Evolutionary conservation across 2,797 vertebrate species (phyloP), one percentile per base, ranked within the genome.

Genomic region (Melanogrammus aeglefinus): DNA sequence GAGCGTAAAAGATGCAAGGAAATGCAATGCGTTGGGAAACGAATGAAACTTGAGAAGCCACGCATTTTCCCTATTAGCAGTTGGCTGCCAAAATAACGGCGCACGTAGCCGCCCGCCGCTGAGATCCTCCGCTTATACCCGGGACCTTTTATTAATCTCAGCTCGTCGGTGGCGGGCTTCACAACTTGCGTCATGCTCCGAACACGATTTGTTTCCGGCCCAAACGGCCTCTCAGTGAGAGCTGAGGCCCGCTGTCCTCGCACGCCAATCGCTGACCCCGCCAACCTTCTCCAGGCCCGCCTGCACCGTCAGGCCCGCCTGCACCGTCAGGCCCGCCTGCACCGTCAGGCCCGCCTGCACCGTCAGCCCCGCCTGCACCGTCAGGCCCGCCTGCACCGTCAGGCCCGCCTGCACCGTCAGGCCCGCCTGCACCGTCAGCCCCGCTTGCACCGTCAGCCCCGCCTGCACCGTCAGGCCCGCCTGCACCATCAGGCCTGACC

Each of bases 1-100:
- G 74, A 91, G 93, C 88, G 16, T 77, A 88, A 90, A 91, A 92
- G 88, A 91, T 92, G 91, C 91, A 94, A 93, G 89, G 91, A 91
- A 91, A 91, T 89, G 93, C 91, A 93, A 93, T 76, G 87, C 79
- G 88, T 88, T 92, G 90, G 8, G 57, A 90, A 87, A 83, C 85
- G 84, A 90, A 82, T 81, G 80, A 89, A 88, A 90, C 82, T 86
- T 81, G 86, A 91, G 90, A 90, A 88, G 85, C 84, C 1, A 41
- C 85, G 79, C 75, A 82, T 86, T 89, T 87, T 81, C 85, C 74
- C 75, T 82, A 87, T 86, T 77, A 75, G 75, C 36, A 74, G 84
- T 74, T 76, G 78, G 39, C 57, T 63, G 51, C 21, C 51, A 10
- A n/a, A 63, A 63, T 63, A 63, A 63, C 51, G n/a, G 51, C n/a